Evolutionary conservation across 2,113 vertebrate species (phyloP).

Genomic region (Helogale parvula): DNA sequence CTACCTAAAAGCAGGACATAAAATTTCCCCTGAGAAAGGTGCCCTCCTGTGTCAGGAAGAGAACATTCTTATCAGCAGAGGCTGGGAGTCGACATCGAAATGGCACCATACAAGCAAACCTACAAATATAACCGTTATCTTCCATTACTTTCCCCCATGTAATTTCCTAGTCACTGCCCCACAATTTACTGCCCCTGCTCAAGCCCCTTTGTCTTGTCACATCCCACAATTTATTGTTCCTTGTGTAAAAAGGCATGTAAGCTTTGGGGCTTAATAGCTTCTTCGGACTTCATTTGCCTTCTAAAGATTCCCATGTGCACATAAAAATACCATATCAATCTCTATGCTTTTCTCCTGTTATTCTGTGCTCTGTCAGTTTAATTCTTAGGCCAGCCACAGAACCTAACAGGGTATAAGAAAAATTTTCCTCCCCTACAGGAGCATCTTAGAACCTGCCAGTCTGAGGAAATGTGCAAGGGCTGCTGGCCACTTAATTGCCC

Average conservation of each 20-base stretch:
- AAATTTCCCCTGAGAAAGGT: neutral
- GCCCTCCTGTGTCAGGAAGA: neutral
- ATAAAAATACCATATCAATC: neutral
- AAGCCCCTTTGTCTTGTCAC: neutral
- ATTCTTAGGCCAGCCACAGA: neutral
- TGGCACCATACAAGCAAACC: neutral
- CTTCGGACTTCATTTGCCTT: neutral
- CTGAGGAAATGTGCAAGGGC: neutral
- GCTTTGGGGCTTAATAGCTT: neutral
- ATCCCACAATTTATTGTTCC: neutral
- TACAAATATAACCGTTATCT: neutral
- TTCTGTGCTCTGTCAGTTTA: neutral
- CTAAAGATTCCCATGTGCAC: neutral
- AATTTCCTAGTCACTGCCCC: neutral
- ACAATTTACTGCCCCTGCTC: neutral
- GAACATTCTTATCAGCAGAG: neutral
- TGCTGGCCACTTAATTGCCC: neutral
- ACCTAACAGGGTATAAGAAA: neutral
- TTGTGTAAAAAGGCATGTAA: neutral
- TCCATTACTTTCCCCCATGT: neutral
- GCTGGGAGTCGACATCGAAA: neutral
- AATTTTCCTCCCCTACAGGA: neutral
- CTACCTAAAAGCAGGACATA: neutral
- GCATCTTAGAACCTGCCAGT: neutral
- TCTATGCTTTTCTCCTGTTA: neutral